Evolutionary conservation across 2,113 vertebrate genomes (phyloP).

Genomic region (Cavia aperea): DNA sequence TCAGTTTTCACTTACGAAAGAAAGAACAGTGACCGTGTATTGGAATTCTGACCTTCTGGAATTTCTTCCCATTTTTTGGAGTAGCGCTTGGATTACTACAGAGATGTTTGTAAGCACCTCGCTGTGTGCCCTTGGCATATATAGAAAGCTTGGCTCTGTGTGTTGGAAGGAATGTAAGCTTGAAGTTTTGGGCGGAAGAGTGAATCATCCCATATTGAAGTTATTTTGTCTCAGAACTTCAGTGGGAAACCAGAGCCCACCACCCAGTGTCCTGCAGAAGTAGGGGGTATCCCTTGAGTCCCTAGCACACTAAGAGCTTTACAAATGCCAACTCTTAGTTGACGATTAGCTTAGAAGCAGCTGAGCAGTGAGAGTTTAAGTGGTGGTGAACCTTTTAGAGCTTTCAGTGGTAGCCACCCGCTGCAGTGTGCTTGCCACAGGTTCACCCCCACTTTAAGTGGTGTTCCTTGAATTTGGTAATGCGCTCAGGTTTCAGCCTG

Average conservation of each 20-base stretch:
- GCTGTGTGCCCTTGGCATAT: not conserved
- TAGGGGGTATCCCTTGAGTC: not conserved
- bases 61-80: not conserved
- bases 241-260: not conserved
- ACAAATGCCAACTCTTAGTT: not conserved
- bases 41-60: not conserved
- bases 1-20: not conserved
- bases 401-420: not conserved
- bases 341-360: not conserved
- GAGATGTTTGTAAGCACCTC: not conserved
- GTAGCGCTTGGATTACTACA: not conserved
- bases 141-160: not conserved
- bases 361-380: not conserved
- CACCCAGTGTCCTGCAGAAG: not conserved
- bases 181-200: not conserved
- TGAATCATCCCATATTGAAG: not conserved
- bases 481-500: slow-evolving; percentile 1
- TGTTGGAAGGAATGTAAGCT: not conserved
- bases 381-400: not conserved
- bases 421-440: not conserved
- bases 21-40: slow-evolving; percentile 3
- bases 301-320: not conserved
- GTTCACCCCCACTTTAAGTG: not conserved
- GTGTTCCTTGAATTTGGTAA: not conserved
- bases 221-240: not conserved